Conservation (phyloP, 2,113 vertebrate genomes). For the Fregata magnificens region DNA sequence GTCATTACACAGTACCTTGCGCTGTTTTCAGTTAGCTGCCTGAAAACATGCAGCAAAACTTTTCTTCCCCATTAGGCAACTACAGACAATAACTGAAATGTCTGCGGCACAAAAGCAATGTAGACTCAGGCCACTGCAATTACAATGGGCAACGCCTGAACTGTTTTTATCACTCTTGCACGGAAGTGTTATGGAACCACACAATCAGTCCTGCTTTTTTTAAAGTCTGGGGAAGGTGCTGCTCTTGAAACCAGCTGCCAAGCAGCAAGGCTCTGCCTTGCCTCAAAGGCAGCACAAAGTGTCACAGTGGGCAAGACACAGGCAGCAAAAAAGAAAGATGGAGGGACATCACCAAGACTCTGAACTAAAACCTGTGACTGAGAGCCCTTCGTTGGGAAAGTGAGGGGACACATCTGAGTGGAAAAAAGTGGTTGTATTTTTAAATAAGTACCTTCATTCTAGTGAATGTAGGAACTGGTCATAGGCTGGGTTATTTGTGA, state of each 20-base stretch:
- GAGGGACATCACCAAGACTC: background rate
- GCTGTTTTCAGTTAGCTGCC: background rate
- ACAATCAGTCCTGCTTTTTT: background rate
- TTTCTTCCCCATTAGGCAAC: background rate
- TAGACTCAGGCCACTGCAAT: background rate
- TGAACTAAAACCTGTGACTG: background rate
- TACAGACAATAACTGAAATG: background rate
- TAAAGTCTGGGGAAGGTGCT: background rate
- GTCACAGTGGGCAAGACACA: background rate
- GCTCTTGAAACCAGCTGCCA: background rate
- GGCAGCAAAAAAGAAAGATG: background rate
- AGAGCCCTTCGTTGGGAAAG: background rate
- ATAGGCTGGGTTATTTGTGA: background rate
- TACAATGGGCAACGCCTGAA: background rate
- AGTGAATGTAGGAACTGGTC: background rate
- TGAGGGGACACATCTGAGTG: background rate
- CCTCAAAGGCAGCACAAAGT: background rate
- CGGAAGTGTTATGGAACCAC: background rate
- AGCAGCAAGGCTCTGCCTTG: background rate
- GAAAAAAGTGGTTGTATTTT: rapidly evolving
- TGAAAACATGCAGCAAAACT: background rate
- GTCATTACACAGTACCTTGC: background rate
- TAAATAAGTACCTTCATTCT: background rate
- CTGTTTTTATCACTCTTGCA: background rate
- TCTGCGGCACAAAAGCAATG: background rate